Evolutionary conservation across 2,113 vertebrate species (phyloP).

Genomic region (Tragulus kanchil): DNA sequence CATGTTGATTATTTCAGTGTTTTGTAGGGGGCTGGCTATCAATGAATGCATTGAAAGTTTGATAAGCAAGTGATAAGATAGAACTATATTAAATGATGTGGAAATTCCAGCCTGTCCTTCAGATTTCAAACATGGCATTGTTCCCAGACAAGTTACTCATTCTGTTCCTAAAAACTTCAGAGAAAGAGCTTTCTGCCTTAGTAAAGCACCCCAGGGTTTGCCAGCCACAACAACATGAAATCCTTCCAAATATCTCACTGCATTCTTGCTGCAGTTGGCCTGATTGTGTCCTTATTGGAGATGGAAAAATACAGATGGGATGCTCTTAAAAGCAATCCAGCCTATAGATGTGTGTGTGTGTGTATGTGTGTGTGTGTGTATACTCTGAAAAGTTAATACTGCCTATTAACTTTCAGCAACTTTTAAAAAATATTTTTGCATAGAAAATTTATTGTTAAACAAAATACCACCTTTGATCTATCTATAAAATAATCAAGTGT

Average conservation of each 20-base stretch:
- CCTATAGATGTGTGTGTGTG: background rate
- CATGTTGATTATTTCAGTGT: slow-evolving; percentile 2
- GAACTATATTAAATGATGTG: slow-evolving; percentile 47
- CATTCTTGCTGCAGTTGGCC: slow-evolving; percentile 62
- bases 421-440: background rate
- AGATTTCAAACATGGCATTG: slow-evolving; percentile 61
- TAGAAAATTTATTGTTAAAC: slow-evolving; percentile 32
- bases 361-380: background rate
- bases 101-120: slow-evolving; percentile 59
- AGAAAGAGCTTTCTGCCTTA: slow-evolving; percentile 65
- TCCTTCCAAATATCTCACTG: slow-evolving; percentile 68
- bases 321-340: slow-evolving; percentile 55
- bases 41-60: slow-evolving; percentile 36
- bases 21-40: slow-evolving; percentile 8
- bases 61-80: slow-evolving; percentile 58
- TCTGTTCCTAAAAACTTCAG: slow-evolving; percentile 72
- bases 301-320: slow-evolving; percentile 76
- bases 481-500: slow-evolving; percentile 40
- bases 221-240: slow-evolving; percentile 61
- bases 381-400: background rate
- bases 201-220: slow-evolving; percentile 53
- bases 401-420: background rate
- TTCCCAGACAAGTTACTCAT: slow-evolving; percentile 76
- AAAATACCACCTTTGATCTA: background rate
- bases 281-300: slow-evolving; percentile 12